Evolutionary conservation across 2,888 invertebrate genomes (phyloP), one percentile per base, ranked within the genome.

Genomic region (Odontothrips loti): DNA sequence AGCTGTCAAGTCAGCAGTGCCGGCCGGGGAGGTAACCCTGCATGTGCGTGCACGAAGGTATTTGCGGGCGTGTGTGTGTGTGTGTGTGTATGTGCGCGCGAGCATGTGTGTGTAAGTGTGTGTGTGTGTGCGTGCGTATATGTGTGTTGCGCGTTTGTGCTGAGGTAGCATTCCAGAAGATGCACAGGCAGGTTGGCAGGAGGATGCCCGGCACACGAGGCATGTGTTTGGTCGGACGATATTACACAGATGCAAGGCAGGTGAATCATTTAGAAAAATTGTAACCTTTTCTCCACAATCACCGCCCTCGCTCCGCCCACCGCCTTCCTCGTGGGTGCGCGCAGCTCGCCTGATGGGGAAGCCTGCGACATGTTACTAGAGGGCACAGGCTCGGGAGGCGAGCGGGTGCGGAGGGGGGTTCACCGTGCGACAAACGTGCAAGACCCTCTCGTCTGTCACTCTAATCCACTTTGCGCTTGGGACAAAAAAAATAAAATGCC

Each of bases 1-100:
- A n/a, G 58, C 58, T 68, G 68, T 23, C 68, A 68, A 68, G 68
- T 68, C 68, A 68, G 68, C 68, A 68, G 68, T 20, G 20, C 68
- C 23, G 1, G 63, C 63, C 17, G 68, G 68, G 68, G 68, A 23
- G 68, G 51, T 20, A 51, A 20, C 51, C 51, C 51, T 51, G 34
- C 34, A 43, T 43, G 34, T 43, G 34, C 34, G 34, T 43, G 34
- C 34, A 43, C 34, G 3, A 43, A 43, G 34, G 34, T 43, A 43
- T 43, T 43, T 43, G 34, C 34, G 34, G 34, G 34, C 34, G 34
- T 6, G 4, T 10, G 6, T 20, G 51, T 17, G 15, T 51, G 15
- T 12, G 51, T 10, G 51, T 51, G 51, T 10, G 51, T 51, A 2
- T 51, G 51, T 51, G 51, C 9, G 51, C 9, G 51, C 20, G 51